Evolutionary conservation across 2,888 invertebrate species (phyloP), one percentile per base, ranked within the genome.

Genomic region (Nezara viridula): DNA sequence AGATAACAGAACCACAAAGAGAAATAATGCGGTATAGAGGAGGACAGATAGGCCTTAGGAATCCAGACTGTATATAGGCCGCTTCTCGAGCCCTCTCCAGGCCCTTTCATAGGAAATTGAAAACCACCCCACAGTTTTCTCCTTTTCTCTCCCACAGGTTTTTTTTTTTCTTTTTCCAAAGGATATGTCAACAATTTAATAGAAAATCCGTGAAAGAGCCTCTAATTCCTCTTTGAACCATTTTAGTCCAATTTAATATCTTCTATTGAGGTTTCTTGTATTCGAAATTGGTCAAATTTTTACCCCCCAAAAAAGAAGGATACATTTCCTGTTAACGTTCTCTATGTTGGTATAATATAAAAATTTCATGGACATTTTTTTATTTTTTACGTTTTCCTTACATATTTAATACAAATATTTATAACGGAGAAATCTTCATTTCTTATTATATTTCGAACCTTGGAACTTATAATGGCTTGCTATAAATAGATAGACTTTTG

Each of bases 101-200:
- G 24, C 81, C 44, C 81, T 81, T 81, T 81, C 81, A 81, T 81
- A 81, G 81, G 81, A 81, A 81, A 81, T 81, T 81, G 81, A 81
- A 81, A 81, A 81, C 81, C 81, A 47, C 40, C 81, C 81, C 44
- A 81, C 44, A 81, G 81, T 81, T 81, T 81, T 40, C 40, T 24
- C 21, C 7, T 32, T 77, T 77, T 60, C 27, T 60, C 66, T 73
- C 66, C 19, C 66, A 73, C 37, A 37, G 44, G 44, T 44, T 32
- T 73, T 73, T 73, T 73, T 21, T 24, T 37, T 37, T 32, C 27
- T 73, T 73, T 73, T 21, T 9, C 66, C 66, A 7, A 73, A 73
- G 66, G 37, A 37, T 37, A 73, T 73, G 37, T 73, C 66, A 73
- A 73, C 66, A 73, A 73, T 73, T 73, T 73, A 73, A 37, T 73